Evolutionary conservation across 2,797 vertebrate species (phyloP).

Genomic region (Sebastes melanostomus): DNA sequence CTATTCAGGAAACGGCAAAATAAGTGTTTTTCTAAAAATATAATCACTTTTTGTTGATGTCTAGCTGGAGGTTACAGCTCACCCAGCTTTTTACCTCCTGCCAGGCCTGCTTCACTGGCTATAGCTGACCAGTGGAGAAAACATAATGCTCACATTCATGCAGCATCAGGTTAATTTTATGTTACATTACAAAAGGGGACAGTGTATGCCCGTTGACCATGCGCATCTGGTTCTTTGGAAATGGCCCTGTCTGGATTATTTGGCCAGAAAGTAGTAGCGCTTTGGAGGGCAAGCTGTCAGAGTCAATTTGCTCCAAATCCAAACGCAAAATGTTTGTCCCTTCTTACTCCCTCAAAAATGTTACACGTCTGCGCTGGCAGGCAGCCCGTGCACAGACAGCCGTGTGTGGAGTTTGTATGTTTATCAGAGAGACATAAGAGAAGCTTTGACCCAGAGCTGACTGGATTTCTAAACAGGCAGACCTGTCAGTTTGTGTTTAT

Average conservation of each 20-base stretch:
- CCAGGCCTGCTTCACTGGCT: slow-evolving; percentile 35
- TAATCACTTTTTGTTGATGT: background rate
- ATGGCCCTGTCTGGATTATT: slow-evolving; percentile 60
- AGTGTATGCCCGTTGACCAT: slow-evolving; percentile 51
- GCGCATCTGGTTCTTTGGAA: slow-evolving; percentile 65
- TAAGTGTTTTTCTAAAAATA: slow-evolving; percentile 7
- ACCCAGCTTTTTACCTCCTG: slow-evolving; percentile 23
- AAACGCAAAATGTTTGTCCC: slow-evolving; percentile 51
- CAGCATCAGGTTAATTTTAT: slow-evolving; percentile 63
- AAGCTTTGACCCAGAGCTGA: slow-evolving; percentile 51
- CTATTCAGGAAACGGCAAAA: background rate
- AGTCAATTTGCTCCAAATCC: slow-evolving; percentile 63
- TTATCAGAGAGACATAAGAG: slow-evolving; percentile 33
- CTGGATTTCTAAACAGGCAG: slow-evolving; percentile 38
- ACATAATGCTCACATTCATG: slow-evolving; percentile 66
- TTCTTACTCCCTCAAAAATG: slow-evolving; percentile 38
- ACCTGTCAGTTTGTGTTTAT: slow-evolving; percentile 40
- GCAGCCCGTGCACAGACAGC: slow-evolving; percentile 35
- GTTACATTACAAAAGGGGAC: slow-evolving; percentile 63
- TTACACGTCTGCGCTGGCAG: slow-evolving; percentile 54
- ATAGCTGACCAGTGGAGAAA: slow-evolving; percentile 63
- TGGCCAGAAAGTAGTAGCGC: slow-evolving; percentile 45
- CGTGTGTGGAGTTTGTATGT: slow-evolving; percentile 44
- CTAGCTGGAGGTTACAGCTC: slow-evolving; percentile 35
- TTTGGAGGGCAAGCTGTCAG: slow-evolving; percentile 48